phyloP scores from a whole-genome alignment of 2,113 vertebrate species.

The Ictalurus punctatus region DNA sequence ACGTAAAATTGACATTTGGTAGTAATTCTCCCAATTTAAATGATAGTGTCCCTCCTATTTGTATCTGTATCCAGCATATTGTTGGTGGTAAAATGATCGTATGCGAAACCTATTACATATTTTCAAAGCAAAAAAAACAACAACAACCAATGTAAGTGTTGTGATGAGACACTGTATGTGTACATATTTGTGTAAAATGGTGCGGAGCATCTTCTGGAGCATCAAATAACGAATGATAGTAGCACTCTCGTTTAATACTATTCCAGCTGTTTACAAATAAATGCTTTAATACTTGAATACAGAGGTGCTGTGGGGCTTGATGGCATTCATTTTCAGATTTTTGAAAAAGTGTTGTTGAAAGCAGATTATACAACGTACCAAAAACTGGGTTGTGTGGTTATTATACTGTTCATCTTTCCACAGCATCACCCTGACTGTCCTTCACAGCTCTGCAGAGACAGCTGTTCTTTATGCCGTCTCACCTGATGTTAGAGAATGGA shows the following conservation, averaged over 20 bases:
- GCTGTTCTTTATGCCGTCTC: slow-evolving; percentile 6
- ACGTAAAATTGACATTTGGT: too few relatives aligned
- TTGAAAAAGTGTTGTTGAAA: neutral
- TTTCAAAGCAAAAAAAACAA: neutral
- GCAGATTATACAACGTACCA: neutral
- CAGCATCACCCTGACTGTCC: neutral
- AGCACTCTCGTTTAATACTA: neutral
- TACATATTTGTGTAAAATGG: neutral
- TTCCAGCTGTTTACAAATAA: neutral
- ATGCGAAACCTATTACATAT: neutral
- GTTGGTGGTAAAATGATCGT: neutral
- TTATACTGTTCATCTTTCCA: neutral
- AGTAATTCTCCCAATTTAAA: too few relatives aligned
- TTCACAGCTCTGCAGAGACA: neutral
- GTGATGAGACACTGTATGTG: neutral
- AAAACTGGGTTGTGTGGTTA: neutral
- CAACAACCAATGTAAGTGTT: neutral
- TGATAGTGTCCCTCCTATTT: neutral
- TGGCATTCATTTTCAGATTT: neutral
- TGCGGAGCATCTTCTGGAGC: neutral
- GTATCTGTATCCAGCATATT: neutral
- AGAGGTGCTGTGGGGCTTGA: neutral
- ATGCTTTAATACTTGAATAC: neutral
- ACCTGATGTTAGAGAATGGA: neutral
- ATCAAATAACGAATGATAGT: neutral